phyloP scores from a whole-genome alignment of 2,888 invertebrate genomes.

The Bembecia ichneumoniformis region DNA sequence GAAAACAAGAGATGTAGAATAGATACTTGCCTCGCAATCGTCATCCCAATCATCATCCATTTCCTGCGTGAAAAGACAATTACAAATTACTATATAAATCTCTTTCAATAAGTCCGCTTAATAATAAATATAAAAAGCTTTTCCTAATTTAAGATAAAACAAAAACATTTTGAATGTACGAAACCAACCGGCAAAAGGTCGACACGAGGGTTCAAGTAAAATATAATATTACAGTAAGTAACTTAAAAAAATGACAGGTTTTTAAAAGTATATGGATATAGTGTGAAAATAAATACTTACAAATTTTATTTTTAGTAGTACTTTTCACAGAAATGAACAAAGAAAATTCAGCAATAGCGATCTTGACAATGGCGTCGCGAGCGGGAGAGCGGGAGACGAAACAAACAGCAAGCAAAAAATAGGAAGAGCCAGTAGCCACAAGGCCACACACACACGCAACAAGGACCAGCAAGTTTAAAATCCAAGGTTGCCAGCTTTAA shows the following conservation, averaged over 20 bases:
- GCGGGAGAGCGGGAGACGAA: not conserved
- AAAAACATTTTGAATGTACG: not conserved
- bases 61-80: constrained; percentile 27
- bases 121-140: too few species aligned
- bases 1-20: too few species aligned
- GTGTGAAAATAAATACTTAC: too few species aligned
- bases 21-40: constrained; percentile 25
- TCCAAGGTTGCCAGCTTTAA: not conserved
- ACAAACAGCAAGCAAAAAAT: too few species aligned
- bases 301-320: too few species aligned
- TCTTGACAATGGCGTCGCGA: not conserved
- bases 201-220: not conserved
- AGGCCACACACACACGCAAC: not conserved
- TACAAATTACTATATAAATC: not conserved
- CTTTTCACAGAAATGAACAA: not conserved
- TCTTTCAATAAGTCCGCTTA: too few species aligned
- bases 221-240: not conserved
- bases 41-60: constrained; percentile 75
- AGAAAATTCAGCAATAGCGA: not conserved
- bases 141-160: too few species aligned
- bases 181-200: not conserved
- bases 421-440: not conserved
- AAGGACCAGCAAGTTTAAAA: not conserved
- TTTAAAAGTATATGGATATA: too few species aligned
- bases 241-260: too few species aligned